Conservation (phyloP, 2,797 vertebrate species). For the Leptatherina wallacei region DNA sequence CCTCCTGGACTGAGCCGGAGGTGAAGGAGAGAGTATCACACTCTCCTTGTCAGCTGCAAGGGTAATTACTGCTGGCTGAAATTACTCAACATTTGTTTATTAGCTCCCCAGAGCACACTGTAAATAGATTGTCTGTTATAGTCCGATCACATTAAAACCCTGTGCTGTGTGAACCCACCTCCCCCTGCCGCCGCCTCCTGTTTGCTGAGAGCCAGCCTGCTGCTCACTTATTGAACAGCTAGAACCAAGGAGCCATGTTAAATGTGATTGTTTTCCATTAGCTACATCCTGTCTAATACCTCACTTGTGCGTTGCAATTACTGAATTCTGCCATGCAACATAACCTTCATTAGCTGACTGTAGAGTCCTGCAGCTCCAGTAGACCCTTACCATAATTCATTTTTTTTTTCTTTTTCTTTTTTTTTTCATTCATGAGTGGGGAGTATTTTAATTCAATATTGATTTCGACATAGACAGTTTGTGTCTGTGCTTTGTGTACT, state of each 20-base stretch:
- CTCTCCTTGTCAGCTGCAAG: constrained; percentile 99
- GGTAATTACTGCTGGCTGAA: constrained; percentile 99
- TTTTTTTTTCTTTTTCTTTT: constrained; percentile 66
- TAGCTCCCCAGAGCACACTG: constrained; percentile 99
- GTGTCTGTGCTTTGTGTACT: constrained; percentile 50
- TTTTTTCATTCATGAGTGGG: constrained; percentile 78
- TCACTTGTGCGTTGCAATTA: constrained; percentile 87
- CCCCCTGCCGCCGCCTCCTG: constrained; percentile 84
- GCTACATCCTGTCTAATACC: constrained; percentile 90
- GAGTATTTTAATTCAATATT: constrained; percentile 81
- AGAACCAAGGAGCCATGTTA: constrained; percentile 92
- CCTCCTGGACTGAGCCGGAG: constrained; percentile 96
- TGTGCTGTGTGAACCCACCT: constrained; percentile 85
- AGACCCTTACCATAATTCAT: constrained; percentile 65
- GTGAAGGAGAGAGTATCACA: constrained; percentile 99
- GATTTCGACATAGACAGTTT: constrained; percentile 72
- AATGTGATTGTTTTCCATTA: constrained; percentile 98
- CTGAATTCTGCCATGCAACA: constrained; percentile 85
- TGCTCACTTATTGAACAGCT: constrained; percentile 96
- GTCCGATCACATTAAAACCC: constrained; percentile 99
- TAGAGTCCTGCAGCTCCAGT: constrained; percentile 70
- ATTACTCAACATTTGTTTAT: constrained; percentile 99
- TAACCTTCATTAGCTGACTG: constrained; percentile 85
- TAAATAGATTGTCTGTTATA: constrained; percentile 99
- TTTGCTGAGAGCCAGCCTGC: constrained; percentile 92